Evolutionary conservation across 1,140 invertebrate genomes (phyloP).

Genomic region (Drosophila parabipectinata): DNA sequence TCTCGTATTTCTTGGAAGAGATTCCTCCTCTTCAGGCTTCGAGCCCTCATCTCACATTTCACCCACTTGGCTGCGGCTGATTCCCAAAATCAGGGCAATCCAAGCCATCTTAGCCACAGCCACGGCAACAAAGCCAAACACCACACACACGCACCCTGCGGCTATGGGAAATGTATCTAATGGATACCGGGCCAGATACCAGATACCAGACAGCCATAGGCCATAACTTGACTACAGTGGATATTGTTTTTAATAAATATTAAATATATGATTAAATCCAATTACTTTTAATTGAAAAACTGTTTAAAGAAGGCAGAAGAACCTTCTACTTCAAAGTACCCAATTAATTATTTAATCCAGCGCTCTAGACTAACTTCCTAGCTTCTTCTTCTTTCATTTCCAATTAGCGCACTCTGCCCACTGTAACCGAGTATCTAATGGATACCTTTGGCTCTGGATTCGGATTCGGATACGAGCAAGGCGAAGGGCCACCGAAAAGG

Average conservation of each 20-base stretch:
- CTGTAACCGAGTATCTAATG: slow-evolving; percentile 38
- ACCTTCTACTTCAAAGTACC: not conserved
- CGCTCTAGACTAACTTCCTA: not conserved
- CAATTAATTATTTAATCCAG: not conserved
- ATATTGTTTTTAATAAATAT: too few relatives aligned
- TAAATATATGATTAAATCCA: too few relatives aligned
- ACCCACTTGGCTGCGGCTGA: slow-evolving; percentile 33
- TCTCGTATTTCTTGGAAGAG: slow-evolving; percentile 18
- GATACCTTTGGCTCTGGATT: slow-evolving; percentile 24
- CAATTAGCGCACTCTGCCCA: slow-evolving; percentile 21
- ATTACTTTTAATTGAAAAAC: too few relatives aligned
- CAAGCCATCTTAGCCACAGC: slow-evolving; percentile 14
- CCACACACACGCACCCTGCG: slow-evolving; percentile 10
- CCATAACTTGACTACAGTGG: slow-evolving; percentile 27
- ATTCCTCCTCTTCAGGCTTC: not conserved
- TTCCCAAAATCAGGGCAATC: slow-evolving; percentile 34
- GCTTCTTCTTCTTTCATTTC: not conserved
- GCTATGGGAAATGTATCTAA: slow-evolving; percentile 63
- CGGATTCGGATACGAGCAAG: slow-evolving; percentile 4
- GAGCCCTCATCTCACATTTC: slow-evolving; percentile 18
- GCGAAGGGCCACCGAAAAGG: slow-evolving; percentile 43
- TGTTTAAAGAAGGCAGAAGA: not conserved
- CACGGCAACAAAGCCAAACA: slow-evolving; percentile 11
- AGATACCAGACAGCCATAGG: slow-evolving; percentile 46
- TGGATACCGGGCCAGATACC: slow-evolving; percentile 57